Conservation (phyloP, 2,888 invertebrate species). For the Neuroscelio doddi region DNA sequence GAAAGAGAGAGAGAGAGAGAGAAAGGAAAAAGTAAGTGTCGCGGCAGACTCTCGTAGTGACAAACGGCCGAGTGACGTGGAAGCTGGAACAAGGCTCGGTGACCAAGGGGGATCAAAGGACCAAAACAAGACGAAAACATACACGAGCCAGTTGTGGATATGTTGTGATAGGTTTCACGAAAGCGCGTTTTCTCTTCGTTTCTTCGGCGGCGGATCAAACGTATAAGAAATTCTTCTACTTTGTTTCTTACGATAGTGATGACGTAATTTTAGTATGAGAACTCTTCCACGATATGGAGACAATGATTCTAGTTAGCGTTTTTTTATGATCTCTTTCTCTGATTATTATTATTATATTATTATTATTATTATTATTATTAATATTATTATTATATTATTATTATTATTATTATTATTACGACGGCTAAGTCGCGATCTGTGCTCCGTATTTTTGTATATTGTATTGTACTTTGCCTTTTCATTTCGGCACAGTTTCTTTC, state of each 20-base stretch:
- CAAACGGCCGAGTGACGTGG: too few relatives aligned
- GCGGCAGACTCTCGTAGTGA: too few relatives aligned
- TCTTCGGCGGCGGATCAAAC: constrained; percentile 51
- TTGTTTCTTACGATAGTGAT: constrained; percentile 68
- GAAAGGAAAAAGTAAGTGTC: constrained; percentile 23
- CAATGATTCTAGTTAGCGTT: constrained; percentile 72
- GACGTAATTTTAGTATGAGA: constrained; percentile 58
- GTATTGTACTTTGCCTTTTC: constrained; percentile 46
- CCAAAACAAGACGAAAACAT: constrained; percentile 49
- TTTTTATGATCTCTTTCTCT: constrained; percentile 72
- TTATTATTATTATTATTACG: constrained; percentile 62
- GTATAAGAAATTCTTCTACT: constrained; percentile 57
- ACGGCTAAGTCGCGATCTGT: constrained; percentile 61
- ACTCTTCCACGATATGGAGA: constrained; percentile 59
- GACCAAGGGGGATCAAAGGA: constrained; percentile 56
- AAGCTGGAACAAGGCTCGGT: constrained; percentile 33
- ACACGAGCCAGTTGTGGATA: constrained; percentile 38
- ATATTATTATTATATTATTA: constrained; percentile 62
- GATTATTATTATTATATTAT: constrained; percentile 63
- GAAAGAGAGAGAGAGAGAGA: constrained; percentile 31
- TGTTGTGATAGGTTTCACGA: constrained; percentile 64
- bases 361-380: constrained; percentile 52
- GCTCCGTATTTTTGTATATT: constrained; percentile 61
- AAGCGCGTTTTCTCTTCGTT: constrained; percentile 4
- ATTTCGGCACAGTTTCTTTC: constrained; percentile 43